phyloP scores from a whole-genome alignment of 2,888 invertebrate genomes.

The Metacarcinus magister region DNA sequence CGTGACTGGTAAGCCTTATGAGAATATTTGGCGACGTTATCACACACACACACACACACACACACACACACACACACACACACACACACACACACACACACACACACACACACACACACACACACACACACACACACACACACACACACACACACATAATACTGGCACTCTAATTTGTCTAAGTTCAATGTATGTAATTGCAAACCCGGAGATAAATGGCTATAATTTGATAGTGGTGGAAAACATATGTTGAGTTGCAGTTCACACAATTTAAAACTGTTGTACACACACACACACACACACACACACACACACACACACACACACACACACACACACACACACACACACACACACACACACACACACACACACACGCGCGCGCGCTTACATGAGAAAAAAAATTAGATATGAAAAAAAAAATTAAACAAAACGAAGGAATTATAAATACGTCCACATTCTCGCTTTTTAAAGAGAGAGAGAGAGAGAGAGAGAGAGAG shows the following conservation, averaged over 20 bases:
- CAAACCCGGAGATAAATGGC: neutral
- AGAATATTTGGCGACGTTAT: neutral
- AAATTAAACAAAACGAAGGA: neutral
- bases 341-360: constrained; percentile 36
- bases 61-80: constrained; percentile 31
- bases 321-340: constrained; percentile 22
- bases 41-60: neutral
- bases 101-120: constrained; percentile 22
- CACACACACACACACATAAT: neutral
- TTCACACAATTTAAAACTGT: neutral
- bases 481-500: constrained; percentile 4
- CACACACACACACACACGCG: constrained; percentile 18
- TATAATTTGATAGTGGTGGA: neutral
- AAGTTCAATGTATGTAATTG: too few species aligned
- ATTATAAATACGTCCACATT: neutral
- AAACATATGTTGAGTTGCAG: neutral
- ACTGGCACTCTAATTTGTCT: neutral
- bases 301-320: constrained; percentile 39
- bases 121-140: constrained; percentile 26
- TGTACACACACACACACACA: neutral
- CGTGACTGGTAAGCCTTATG: neutral
- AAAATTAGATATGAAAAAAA: neutral
- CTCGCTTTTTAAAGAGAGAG: neutral
- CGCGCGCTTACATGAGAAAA: neutral
- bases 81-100: constrained; percentile 14